These are phyloP conservation scores for Mesocentrotus franciscanus DNA, from an alignment of 53 echinoderm and acorn worm genomes.

Conservation along the genomic window DNA sequence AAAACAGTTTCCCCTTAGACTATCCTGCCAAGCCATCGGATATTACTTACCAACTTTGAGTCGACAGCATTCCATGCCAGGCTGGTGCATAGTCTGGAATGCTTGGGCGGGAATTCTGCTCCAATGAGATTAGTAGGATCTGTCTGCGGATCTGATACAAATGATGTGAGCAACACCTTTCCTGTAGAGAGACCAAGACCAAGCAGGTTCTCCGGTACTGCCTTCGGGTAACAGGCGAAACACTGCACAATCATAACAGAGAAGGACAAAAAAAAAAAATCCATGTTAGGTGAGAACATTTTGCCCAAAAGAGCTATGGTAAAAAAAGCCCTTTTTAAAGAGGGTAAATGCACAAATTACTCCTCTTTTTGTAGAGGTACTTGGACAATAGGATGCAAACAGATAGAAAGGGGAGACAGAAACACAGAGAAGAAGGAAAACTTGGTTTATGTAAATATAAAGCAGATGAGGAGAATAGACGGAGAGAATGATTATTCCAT, in stretches of 20 bases:
- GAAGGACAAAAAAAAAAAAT: neutral
- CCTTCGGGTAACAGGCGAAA: constrained; percentile 91
- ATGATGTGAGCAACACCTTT: constrained; percentile 87
- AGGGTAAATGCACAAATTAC: too few relatives aligned
- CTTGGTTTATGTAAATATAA: neutral
- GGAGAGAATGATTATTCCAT: neutral
- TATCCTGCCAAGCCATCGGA: too few relatives aligned
- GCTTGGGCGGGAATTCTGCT: constrained; percentile 85
- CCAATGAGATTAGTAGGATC: constrained; percentile 80
- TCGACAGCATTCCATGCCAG: constrained; percentile 94
- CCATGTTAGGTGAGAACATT: neutral
- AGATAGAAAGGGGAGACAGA: neutral
- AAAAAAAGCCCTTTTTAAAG: neutral
- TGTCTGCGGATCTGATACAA: constrained; percentile 74
- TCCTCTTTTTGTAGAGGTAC: too few relatives aligned
- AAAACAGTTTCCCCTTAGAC: too few relatives aligned
- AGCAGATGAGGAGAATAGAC: neutral
- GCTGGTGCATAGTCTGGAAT: constrained; percentile 81
- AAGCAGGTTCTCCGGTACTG: constrained; percentile 78
- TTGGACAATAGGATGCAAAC: neutral
- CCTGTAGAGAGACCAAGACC: constrained; percentile 88
- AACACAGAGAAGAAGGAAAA: neutral
- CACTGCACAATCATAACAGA: constrained; percentile 71
- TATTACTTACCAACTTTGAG: constrained; percentile 76
- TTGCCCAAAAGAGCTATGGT: neutral